Conservation (phyloP, 2,888 invertebrate species). For the Hirtodrosophila cameraria region DNA sequence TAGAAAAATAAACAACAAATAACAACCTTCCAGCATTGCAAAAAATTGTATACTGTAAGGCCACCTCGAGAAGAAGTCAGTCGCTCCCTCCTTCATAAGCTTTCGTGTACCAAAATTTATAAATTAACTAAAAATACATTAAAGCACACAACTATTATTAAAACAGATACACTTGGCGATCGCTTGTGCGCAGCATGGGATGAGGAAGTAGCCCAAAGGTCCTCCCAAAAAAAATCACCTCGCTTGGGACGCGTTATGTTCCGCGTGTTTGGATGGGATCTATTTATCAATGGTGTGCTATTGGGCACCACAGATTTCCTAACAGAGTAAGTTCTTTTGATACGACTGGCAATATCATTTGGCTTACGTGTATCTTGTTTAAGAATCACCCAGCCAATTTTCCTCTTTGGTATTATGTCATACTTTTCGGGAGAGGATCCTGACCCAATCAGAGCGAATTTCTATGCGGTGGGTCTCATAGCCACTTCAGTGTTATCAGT, state of each 20-base stretch:
- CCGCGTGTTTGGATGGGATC: slow-evolving; percentile 83
- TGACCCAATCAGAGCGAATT: slow-evolving; percentile 87
- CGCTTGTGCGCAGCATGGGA: slow-evolving; percentile 33
- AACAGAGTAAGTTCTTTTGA: slow-evolving; percentile 66
- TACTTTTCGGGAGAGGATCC: slow-evolving; percentile 84
- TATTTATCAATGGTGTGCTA: slow-evolving; percentile 86
- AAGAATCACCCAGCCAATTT: slow-evolving; percentile 87
- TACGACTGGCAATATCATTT: too few relatives aligned
- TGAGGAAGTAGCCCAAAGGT: slow-evolving; percentile 24
- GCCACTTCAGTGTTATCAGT: slow-evolving; percentile 90
- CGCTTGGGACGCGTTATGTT: slow-evolving; percentile 18
- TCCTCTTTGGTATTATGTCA: slow-evolving; percentile 87
- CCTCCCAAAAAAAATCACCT: slow-evolving; percentile 24
- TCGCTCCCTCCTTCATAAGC: too few relatives aligned
- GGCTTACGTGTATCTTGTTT: background rate
- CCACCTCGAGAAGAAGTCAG: too few relatives aligned
- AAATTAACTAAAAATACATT: too few relatives aligned
- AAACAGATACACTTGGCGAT: slow-evolving; percentile 38
- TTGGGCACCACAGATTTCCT: slow-evolving; percentile 86
- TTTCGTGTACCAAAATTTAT: too few relatives aligned
- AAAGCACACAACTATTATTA: background rate
- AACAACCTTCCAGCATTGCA: too few relatives aligned
- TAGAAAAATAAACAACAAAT: too few relatives aligned
- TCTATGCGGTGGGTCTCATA: slow-evolving; percentile 90
- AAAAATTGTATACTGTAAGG: too few relatives aligned